Percentiles rank a stretch among this genome's conserved stretches.
Evolutionary conservation across 2,888 invertebrate species (phyloP).

Genomic region (Drosophila anomalata): DNA sequence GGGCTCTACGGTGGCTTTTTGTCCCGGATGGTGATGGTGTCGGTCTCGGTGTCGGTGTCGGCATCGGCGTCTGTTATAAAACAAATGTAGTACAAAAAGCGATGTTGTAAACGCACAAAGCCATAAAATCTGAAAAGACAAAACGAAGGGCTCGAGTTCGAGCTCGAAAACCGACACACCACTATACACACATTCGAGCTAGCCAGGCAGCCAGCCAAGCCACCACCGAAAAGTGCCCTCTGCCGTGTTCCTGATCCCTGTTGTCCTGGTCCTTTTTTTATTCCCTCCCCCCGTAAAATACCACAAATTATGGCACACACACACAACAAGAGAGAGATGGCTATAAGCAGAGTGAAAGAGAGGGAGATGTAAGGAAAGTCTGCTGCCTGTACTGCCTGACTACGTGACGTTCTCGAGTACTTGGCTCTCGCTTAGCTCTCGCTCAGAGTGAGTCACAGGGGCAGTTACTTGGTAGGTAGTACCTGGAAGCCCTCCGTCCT

Average conservation of each 20-base stretch:
- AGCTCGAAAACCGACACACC: too few species aligned
- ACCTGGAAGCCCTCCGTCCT: background rate
- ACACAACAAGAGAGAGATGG: slow-evolving; percentile 39
- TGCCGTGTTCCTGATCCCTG: slow-evolving; percentile 2
- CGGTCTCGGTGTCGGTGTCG: slow-evolving; percentile 53
- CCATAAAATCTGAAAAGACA: slow-evolving; percentile 77
- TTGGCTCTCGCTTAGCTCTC: slow-evolving; percentile 46
- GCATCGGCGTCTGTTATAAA: slow-evolving; percentile 64
- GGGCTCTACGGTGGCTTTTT: slow-evolving; percentile 22
- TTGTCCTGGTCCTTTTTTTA: slow-evolving; percentile 12
- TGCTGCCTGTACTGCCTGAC: slow-evolving; percentile 34
- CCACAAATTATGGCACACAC: slow-evolving; percentile 71
- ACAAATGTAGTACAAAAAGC: slow-evolving; percentile 75
- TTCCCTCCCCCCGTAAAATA: slow-evolving; percentile 50
- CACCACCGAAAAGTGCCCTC: slow-evolving; percentile 68
- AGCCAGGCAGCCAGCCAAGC: slow-evolving; percentile 6
- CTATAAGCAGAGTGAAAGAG: slow-evolving; percentile 8
- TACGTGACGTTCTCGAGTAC: slow-evolving; percentile 59
- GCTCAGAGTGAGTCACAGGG: slow-evolving; percentile 57
- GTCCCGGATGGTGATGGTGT: slow-evolving; percentile 5
- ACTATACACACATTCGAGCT: slow-evolving; percentile 44
- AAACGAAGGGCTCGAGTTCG: slow-evolving; percentile 70
- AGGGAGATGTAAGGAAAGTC: slow-evolving; percentile 11
- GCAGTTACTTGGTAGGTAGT: background rate
- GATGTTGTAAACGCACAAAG: slow-evolving; percentile 75